Evolutionary conservation across 2,888 invertebrate species (phyloP), one percentile per base, ranked within the genome.

Genomic region (Synergus itoensis): DNA sequence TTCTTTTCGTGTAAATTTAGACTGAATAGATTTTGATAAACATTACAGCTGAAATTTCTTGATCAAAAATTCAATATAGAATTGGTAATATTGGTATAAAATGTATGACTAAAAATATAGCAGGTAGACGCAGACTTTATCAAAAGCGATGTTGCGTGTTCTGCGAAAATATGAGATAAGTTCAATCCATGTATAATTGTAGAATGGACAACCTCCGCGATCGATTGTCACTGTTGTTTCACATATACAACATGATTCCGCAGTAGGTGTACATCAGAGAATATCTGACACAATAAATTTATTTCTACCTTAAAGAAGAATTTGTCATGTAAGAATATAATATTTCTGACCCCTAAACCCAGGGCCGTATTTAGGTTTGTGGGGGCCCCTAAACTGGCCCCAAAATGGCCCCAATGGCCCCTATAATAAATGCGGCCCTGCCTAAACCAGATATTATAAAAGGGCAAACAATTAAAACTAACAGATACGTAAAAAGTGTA

Each of bases 141-240:
- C 73, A 18, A 36, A 69, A 53, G 73, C 53, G 28, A 53, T 48
- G 3, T 73, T 53, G 73, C 73, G 53, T 73, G 73, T 73, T 36
- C 48, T 53, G 73, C 1, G 53, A 36, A 73, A 53, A 53, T 73
- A 36, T n/a, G 36, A 73, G 73, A 73, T 73, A 73, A 36, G 36
- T 53, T 53, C 16, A 48, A 28, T 1, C 48, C 11, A 45, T 69
- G 48, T 69, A n/a, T 14, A n/a, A n/a, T n/a, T 9, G 8, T 53
- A 43, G 36, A 43, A 11, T 43, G 43, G n/a, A 45, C 48, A 73
- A 53, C 53, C 48, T 53, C 16, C 36, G 9, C 73, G 73, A 73
- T 73, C 73, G 73, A 73, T 73, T 53, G 53, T 73, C 73, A 40
- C 65, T 65, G 12, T 4, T 41, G 45, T 48, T 69, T 48, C 45